phyloP scores from a whole-genome alignment of 1,140 invertebrate species.

The Lepidotrigona ventralis region DNA sequence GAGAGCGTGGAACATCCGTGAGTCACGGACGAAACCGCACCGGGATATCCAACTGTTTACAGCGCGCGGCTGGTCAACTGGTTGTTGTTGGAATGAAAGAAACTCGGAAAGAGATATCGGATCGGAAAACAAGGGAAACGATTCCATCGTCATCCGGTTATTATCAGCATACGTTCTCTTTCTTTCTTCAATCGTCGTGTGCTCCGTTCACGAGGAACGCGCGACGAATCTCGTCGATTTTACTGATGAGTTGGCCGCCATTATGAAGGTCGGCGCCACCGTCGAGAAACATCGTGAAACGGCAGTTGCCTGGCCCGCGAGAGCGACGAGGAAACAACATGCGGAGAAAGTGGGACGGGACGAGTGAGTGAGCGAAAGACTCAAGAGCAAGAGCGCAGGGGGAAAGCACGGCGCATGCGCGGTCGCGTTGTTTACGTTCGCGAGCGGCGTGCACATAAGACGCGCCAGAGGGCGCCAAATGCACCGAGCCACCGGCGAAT shows the following conservation, averaged over 20 bases:
- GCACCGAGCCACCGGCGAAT: conserved; percentile 20
- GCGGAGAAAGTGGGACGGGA: conserved; percentile 3
- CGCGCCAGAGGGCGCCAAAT: conserved; percentile 51
- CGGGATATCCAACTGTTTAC: conserved; percentile 59
- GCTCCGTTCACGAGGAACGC: neutral
- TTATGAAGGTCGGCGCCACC: conserved; percentile 63
- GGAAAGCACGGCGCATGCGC: conserved; percentile 69
- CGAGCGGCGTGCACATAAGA: conserved; percentile 59
- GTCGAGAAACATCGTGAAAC: conserved; percentile 46
- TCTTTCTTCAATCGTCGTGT: neutral
- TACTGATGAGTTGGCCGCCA: conserved; percentile 41
- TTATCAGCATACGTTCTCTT: neutral
- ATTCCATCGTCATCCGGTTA: too few species aligned
- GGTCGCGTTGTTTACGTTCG: conserved; percentile 75
- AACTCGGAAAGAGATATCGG: too few species aligned
- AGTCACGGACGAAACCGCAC: conserved; percentile 69
- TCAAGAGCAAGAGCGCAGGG: conserved; percentile 48
- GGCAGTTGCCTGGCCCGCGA: conserved; percentile 48
- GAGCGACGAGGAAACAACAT: conserved; percentile 28
- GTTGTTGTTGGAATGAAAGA: too few species aligned
- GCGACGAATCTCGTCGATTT: conserved; percentile 41
- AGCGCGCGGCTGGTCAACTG: neutral
- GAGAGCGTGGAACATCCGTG: conserved; percentile 64
- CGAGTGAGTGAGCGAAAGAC: conserved; percentile 29
- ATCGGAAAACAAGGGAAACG: neutral